Base-by-base conservation (phyloP, 2,113 vertebrate species). In the Oryzias melastigma region DNA sequence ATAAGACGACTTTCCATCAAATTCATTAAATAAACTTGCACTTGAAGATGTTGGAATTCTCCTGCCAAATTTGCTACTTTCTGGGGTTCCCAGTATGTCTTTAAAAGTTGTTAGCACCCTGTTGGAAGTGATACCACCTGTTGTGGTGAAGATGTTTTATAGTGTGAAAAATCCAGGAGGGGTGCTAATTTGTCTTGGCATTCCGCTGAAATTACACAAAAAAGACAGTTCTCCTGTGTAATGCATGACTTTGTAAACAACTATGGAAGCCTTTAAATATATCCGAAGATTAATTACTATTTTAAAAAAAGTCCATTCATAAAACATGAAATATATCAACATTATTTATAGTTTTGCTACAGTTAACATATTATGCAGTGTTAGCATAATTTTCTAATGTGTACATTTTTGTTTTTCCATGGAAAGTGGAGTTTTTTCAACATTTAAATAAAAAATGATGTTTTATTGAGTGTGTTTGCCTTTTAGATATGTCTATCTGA, bases 391-490 rank as follows among this genome's bases (percentile, higher is more conserved):
- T 65, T 72, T 51, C 56, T 51, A 5, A 22, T 14, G 50, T 40
- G 55, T 57, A 0, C n/a, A 0, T n/a, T 18, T 57, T 62, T 71
- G 42, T 69, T 27, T 47, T n/a, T 68, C 59, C 47, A 67, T 48
- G 3, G 3, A 14, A n/a, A 14, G 47, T 45, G 27, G 20, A 14
- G 8, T 16, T 2, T 50, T 41, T 29, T 52, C 52, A 66, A 68
- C 45, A 57, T 29, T 64, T 27, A 65, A 62, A 64, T 58, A 53
- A 18, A 55, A 62, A 77, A 51, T 85, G 71, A 85, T 82, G 84
- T 88, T 81, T 85, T 84, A 85, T 85, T 77, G 81, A 87, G 51
- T 74, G 49, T 68, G 79, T 88, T 83, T 85, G 71, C 68, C 29
- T 81, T 74, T 67, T 65, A 65, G 55, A 85, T 71, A 73, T 73